Percentiles rank a stretch among this genome's conserved stretches.
These are phyloP conservation scores for Helarctos malayanus DNA, from an alignment of 2,797 vertebrate species.

Conservation along the genomic window DNA sequence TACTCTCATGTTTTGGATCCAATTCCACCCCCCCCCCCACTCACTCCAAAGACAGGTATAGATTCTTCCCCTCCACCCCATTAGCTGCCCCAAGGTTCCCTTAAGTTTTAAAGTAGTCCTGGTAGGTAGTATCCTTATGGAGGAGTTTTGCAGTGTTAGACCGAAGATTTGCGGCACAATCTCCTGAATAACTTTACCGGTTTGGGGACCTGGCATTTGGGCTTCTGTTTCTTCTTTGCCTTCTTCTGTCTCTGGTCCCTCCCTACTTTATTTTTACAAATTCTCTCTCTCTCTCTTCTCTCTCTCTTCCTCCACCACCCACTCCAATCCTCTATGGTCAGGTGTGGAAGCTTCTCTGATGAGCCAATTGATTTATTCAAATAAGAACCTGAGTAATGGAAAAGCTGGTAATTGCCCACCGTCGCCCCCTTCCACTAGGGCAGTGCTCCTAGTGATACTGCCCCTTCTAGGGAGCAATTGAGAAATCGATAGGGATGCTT, in stretches of 20 bases:
- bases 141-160: not conserved
- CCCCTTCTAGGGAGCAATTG: not conserved
- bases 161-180: not conserved
- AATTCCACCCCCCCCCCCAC: not conserved
- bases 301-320: no score
- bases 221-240: not conserved
- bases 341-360: slow-evolving; percentile 27
- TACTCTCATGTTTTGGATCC: not conserved
- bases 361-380: slow-evolving; percentile 4
- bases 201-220: not conserved
- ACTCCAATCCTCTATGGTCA: not conserved
- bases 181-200: not conserved
- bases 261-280: not conserved
- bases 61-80: not conserved
- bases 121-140: not conserved
- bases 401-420: not conserved
- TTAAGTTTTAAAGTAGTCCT: not conserved
- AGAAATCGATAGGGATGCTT: not conserved
- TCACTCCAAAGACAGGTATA: not conserved
- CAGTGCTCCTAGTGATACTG: not conserved
- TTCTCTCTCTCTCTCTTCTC: no score
- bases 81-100: not conserved
- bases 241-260: not conserved
- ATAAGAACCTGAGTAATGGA: not conserved
- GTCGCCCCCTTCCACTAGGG: not conserved